Evolutionary conservation across 1,140 invertebrate species (phyloP).

Genomic region (Camponotus pennsylvanicus): DNA sequence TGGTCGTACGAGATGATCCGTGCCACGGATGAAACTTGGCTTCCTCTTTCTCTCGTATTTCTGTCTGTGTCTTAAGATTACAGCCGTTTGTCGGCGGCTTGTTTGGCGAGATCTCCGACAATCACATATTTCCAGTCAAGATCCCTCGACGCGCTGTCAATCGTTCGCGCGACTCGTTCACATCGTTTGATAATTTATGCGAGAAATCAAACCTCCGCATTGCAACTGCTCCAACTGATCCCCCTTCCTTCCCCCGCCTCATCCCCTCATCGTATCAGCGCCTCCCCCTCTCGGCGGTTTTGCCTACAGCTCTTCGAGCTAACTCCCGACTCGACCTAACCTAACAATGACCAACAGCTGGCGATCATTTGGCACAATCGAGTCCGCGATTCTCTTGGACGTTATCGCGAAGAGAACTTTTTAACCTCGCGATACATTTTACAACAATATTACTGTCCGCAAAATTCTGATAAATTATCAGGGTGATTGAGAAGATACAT

Average conservation of each 20-base stretch:
- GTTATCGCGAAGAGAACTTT: not conserved
- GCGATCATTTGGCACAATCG: not conserved
- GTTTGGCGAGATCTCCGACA: conserved; percentile 8
- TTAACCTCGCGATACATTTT: too few species aligned
- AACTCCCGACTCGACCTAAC: conserved; percentile 63
- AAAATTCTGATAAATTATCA: not conserved
- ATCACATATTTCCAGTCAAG: conserved; percentile 18
- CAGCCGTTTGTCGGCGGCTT: conserved; percentile 50
- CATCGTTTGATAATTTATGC: conserved; percentile 66
- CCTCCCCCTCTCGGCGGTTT: not conserved
- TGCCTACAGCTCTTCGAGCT: conserved; percentile 43
- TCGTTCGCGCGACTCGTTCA: conserved; percentile 44
- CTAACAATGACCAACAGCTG: conserved; percentile 54
- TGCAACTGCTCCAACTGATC: conserved; percentile 68
- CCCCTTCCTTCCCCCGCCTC: conserved; percentile 21
- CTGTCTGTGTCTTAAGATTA: conserved; percentile 48
- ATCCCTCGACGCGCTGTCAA: conserved; percentile 4
- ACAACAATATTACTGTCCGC: not conserved
- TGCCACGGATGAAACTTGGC: conserved; percentile 45
- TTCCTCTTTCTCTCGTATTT: not conserved
- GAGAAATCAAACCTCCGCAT: conserved; percentile 79
- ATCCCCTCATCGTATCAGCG: too few species aligned
- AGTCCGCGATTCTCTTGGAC: not conserved
- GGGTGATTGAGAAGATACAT: not conserved
- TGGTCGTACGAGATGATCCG: not conserved